These are phyloP conservation scores for Eulithis testata DNA, from an alignment of 2,888 invertebrate species.

Conservation along the genomic window DNA sequence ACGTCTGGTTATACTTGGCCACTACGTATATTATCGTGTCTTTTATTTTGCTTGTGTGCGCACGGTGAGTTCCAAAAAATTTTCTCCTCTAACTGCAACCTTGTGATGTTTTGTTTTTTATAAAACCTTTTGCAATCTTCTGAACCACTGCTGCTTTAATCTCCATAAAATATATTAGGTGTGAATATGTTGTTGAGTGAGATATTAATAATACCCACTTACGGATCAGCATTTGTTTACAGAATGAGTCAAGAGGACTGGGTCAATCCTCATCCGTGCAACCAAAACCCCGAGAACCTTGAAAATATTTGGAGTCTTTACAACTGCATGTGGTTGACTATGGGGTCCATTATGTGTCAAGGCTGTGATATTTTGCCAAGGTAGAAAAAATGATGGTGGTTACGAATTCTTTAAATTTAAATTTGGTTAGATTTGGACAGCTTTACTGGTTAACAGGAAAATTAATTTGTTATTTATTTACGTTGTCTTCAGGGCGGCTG, in stretches of 20 bases:
- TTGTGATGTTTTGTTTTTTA: too few relatives aligned
- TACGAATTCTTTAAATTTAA: background rate
- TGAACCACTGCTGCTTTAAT: too few relatives aligned
- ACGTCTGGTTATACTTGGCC: slow-evolving; percentile 95
- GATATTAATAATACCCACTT: too few relatives aligned
- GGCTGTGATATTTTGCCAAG: slow-evolving; percentile 96
- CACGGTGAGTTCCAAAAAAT: slow-evolving; percentile 82
- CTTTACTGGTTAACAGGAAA: background rate
- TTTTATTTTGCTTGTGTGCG: slow-evolving; percentile 91
- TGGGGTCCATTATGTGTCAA: slow-evolving; percentile 96
- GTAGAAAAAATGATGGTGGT: slow-evolving; percentile 72
- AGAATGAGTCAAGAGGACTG: slow-evolving; percentile 96
- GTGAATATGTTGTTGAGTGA: too few relatives aligned
- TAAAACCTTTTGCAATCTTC: too few relatives aligned
- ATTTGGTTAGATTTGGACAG: background rate
- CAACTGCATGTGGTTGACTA: slow-evolving; percentile 97
- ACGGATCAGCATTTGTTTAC: slow-evolving; percentile 15
- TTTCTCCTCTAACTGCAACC: too few relatives aligned
- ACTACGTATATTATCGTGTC: slow-evolving; percentile 93
- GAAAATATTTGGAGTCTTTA: slow-evolving; percentile 94
- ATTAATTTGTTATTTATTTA: background rate
- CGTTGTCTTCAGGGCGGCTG: slow-evolving; percentile 88
- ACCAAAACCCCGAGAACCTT: slow-evolving; percentile 91
- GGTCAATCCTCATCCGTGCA: slow-evolving; percentile 97
- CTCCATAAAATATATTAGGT: too few relatives aligned